A percentile compares a stretch with the other conserved stretches of the same genome.
Evolutionary conservation across 2,888 invertebrate genomes (phyloP).

Genomic region (Camponotus fellah): DNA sequence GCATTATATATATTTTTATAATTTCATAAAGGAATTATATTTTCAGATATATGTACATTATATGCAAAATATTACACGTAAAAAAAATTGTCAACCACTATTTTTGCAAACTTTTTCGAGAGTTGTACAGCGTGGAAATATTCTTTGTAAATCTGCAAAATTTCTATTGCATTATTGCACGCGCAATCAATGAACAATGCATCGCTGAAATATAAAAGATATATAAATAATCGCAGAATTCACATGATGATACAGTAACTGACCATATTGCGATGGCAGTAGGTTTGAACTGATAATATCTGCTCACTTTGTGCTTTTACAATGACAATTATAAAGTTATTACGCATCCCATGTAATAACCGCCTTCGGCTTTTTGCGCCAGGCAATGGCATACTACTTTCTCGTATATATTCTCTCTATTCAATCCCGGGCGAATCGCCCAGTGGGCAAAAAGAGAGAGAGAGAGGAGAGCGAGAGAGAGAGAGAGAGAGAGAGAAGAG

Average conservation of each 20-base stretch:
- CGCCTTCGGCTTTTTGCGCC: slow-evolving; percentile 26
- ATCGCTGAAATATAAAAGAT: not conserved
- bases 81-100: too few species aligned
- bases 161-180: not conserved
- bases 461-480: too few species aligned
- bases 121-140: not conserved
- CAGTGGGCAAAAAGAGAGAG: too few species aligned
- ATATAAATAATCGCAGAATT: not conserved
- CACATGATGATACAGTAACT: not conserved
- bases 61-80: too few species aligned
- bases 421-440: slow-evolving; percentile 47
- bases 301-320: slow-evolving; percentile 51
- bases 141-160: not conserved
- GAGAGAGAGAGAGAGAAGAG: too few species aligned
- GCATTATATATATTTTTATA: not conserved
- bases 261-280: not conserved
- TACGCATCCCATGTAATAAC: slow-evolving; percentile 38
- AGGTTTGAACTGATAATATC: slow-evolving; percentile 31
- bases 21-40: not conserved
- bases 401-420: slow-evolving; percentile 52
- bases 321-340: slow-evolving; percentile 62
- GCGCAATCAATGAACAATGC: not conserved
- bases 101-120: not conserved
- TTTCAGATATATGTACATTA: not conserved
- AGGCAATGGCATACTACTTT: slow-evolving; percentile 46